Percentiles rank a stretch among this genome's conserved stretches.
Evolutionary conservation across 2,113 vertebrate genomes (phyloP).

Genomic region (Phalacrocorax carbo): DNA sequence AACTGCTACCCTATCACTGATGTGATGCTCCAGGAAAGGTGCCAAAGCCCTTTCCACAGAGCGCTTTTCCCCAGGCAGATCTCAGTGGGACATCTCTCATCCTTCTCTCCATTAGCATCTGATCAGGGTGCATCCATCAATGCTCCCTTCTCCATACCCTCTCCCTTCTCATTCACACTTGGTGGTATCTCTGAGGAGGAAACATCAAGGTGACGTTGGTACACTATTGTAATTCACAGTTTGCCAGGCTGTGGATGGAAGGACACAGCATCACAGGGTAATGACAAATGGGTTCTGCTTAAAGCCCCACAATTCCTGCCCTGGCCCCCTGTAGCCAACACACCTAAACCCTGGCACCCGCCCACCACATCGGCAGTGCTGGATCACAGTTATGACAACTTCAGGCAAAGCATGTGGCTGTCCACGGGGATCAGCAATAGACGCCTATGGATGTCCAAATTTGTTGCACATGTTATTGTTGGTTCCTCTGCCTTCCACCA

Average conservation of each 20-base stretch:
- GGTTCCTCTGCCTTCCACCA: not conserved
- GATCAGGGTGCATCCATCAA: not conserved
- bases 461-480: not conserved
- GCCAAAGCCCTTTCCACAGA: not conserved
- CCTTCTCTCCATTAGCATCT: not conserved
- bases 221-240: not conserved
- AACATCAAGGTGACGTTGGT: accelerated
- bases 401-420: accelerated
- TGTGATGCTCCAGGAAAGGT: not conserved
- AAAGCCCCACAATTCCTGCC: not conserved
- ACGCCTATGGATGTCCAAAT: not conserved
- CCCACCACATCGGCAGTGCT: accelerated
- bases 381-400: not conserved
- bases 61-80: not conserved
- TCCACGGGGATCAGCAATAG: not conserved
- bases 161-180: not conserved
- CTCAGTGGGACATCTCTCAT: not conserved
- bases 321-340: not conserved
- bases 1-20: not conserved
- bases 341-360: accelerated
- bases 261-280: not conserved
- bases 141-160: accelerated
- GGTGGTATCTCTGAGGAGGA: not conserved
- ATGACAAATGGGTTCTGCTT: not conserved
- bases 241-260: not conserved